Percentiles rank a stretch among this genome's conserved stretches.
Conservation (phyloP, 2,888 invertebrate species). For the Linnaemya tessellans region DNA sequence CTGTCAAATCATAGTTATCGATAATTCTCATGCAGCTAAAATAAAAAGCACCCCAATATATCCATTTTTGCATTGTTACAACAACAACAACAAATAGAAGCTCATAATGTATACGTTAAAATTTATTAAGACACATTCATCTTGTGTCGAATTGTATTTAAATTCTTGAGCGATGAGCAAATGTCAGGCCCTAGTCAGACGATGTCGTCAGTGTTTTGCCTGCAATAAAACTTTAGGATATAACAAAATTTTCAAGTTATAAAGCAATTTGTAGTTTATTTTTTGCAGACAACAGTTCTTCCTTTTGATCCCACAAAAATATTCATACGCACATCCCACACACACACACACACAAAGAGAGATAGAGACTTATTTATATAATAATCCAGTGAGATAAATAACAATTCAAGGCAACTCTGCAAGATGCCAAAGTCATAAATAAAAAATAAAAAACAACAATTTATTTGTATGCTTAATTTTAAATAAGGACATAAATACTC, state of each 20-base stretch:
- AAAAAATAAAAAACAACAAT: not conserved
- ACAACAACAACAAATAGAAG: not conserved
- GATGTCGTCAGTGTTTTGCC: conserved; percentile 18
- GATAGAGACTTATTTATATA: not conserved
- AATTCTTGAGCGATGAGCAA: not conserved
- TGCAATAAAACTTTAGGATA: conserved; percentile 34
- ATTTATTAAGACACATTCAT: not conserved
- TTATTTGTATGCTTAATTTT: not conserved
- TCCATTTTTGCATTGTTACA: not conserved
- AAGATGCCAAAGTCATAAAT: not conserved
- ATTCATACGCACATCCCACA: too few species aligned
- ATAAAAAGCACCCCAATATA: too few species aligned
- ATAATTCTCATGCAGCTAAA: too few species aligned
- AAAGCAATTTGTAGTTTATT: not conserved
- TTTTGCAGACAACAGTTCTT: not conserved
- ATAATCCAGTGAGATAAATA: not conserved
- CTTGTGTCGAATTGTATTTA: not conserved
- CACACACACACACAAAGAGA: not conserved
- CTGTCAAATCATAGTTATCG: too few species aligned
- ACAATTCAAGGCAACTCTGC: not conserved
- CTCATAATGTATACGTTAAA: not conserved
- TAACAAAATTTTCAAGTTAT: conserved; percentile 40
- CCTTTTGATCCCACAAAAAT: too few species aligned
- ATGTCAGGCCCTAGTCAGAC: not conserved
- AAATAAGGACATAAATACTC: conserved; percentile 3